phyloP scores from a whole-genome alignment of 2,888 invertebrate species.

The Oligia strigilis region DNA sequence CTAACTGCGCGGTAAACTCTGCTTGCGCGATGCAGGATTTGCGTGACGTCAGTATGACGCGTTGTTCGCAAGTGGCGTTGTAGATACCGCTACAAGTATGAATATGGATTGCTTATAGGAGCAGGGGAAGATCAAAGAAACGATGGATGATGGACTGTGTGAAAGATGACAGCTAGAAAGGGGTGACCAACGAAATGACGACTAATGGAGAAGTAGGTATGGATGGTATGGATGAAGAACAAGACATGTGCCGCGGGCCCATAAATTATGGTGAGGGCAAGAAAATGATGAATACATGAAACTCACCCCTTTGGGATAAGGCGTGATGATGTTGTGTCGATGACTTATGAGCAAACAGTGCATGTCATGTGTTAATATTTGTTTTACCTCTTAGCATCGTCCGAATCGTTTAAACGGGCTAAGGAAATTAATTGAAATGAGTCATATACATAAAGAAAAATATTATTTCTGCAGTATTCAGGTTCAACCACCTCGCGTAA shows the following conservation, averaged over 20 bases:
- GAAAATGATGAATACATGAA: too few relatives aligned
- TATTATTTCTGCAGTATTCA: background rate
- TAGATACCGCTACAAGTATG: too few relatives aligned
- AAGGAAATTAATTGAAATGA: background rate
- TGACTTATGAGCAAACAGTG: background rate
- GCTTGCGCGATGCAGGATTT: too few relatives aligned
- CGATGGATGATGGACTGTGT: background rate
- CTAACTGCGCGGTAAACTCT: too few relatives aligned
- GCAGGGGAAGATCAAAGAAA: background rate
- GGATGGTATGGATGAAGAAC: too few relatives aligned
- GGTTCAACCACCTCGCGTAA: slow-evolving; percentile 26
- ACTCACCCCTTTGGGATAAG: background rate
- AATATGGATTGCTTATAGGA: background rate
- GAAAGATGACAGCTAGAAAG: background rate
- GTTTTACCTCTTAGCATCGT: background rate
- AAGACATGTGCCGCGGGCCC: background rate
- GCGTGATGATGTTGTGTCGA: background rate
- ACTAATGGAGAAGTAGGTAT: too few relatives aligned
- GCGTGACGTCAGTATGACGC: too few relatives aligned
- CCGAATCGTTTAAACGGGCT: background rate
- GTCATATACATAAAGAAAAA: slow-evolving; percentile 4
- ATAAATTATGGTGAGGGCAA: background rate
- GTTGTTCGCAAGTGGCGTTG: too few relatives aligned
- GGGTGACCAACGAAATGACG: too few relatives aligned
- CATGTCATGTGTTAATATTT: background rate